These are phyloP conservation scores for Arion vulgaris DNA, from an alignment of 1,140 invertebrate genomes.

Conservation along the genomic window DNA sequence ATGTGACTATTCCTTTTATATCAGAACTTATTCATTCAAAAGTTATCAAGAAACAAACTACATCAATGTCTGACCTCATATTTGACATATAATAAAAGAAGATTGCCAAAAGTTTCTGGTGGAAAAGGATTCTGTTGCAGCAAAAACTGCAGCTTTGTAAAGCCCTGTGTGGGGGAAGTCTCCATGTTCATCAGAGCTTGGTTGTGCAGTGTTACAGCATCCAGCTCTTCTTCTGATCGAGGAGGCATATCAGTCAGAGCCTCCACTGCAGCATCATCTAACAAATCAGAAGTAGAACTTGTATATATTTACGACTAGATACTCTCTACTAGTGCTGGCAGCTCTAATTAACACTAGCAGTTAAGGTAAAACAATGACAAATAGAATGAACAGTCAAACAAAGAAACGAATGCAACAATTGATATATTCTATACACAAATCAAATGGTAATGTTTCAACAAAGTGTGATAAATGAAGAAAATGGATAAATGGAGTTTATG, in stretches of 20 bases:
- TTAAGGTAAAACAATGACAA: too few species aligned
- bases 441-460: too few species aligned
- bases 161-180: conserved; percentile 89
- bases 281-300: neutral
- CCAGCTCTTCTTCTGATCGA: conserved; percentile 93
- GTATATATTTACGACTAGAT: too few species aligned
- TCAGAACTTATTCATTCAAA: too few species aligned
- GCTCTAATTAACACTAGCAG: too few species aligned
- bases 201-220: conserved; percentile 98
- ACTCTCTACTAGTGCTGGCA: too few species aligned
- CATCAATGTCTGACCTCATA: conserved; percentile 79
- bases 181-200: conserved; percentile 97
- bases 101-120: conserved; percentile 97
- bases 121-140: conserved; percentile 95
- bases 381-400: too few species aligned
- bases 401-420: too few species aligned
- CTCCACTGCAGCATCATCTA: conserved; percentile 91
- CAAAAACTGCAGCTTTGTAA: conserved; percentile 97
- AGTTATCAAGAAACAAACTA: neutral
- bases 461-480: too few species aligned
- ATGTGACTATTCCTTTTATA: too few species aligned
- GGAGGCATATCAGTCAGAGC: conserved; percentile 98
- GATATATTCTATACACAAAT: too few species aligned
- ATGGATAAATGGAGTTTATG: too few species aligned
- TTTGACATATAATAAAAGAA: conserved; percentile 91